A percentile compares a stretch with the other conserved stretches of the same genome.
Conservation (phyloP, 2,113 vertebrate species). For the Larimichthys crocea region DNA sequence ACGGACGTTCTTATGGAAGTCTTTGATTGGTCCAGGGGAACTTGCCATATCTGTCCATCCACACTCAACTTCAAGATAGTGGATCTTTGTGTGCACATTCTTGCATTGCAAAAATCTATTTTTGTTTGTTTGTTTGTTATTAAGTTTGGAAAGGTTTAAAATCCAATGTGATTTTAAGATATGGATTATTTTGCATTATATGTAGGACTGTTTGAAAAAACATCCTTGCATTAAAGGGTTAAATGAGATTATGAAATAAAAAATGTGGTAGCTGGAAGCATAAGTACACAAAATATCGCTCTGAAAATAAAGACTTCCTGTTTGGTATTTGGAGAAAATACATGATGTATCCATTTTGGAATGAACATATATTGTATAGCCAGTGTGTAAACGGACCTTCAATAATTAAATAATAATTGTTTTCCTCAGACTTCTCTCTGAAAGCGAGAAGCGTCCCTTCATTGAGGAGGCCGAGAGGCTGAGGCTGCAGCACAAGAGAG, state of each 20-base stretch:
- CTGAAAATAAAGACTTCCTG: neutral
- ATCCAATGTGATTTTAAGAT: neutral
- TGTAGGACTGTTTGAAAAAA: neutral
- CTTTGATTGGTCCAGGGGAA: neutral
- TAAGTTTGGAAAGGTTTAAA: too few relatives aligned
- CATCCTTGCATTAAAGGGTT: neutral
- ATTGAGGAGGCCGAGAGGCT: slow-evolving; percentile 92
- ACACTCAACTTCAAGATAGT: neutral
- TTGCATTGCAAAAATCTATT: neutral
- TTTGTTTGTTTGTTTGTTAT: too few relatives aligned
- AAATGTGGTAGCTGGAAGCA: neutral
- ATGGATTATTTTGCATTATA: neutral
- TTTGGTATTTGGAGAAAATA: neutral
- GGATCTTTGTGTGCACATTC: neutral
- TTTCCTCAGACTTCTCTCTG: slow-evolving; percentile 87
- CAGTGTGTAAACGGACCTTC: neutral
- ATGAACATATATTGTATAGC: neutral
- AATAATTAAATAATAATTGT: neutral
- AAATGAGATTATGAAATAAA: neutral
- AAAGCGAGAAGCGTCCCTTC: slow-evolving; percentile 92
- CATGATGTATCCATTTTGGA: neutral
- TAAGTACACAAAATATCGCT: neutral
- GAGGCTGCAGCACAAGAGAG: slow-evolving; percentile 93
- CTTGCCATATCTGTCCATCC: neutral
- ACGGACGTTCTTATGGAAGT: neutral